These are phyloP conservation scores for Mimas tiliae DNA, from an alignment of 2,888 invertebrate species.

Conservation along the genomic window DNA sequence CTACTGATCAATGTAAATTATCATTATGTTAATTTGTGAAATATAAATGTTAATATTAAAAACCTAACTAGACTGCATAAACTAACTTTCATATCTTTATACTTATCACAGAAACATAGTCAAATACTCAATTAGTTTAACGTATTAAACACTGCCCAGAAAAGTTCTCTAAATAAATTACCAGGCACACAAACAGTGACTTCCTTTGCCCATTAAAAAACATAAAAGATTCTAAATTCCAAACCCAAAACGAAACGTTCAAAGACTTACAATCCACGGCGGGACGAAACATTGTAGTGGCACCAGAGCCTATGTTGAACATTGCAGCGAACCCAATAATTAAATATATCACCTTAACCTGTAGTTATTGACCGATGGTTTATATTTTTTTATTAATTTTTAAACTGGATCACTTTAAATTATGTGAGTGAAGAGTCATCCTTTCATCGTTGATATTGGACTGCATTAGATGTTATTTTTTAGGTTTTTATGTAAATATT, in stretches of 20 bases:
- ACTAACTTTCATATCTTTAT: too few relatives aligned
- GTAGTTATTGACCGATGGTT: neutral
- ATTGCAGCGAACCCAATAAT: constrained; percentile 27
- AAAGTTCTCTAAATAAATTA: too few relatives aligned
- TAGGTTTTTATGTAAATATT: too few relatives aligned
- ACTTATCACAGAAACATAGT: too few relatives aligned
- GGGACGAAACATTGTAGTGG: constrained; percentile 7
- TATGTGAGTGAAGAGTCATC: neutral
- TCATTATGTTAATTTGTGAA: too few relatives aligned
- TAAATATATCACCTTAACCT: neutral
- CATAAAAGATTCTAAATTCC: neutral
- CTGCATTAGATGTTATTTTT: too few relatives aligned
- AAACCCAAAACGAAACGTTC: neutral
- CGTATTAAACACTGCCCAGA: too few relatives aligned
- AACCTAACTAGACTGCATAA: too few relatives aligned
- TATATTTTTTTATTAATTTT: constrained; percentile 1
- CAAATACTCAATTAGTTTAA: too few relatives aligned
- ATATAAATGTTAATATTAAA: too few relatives aligned
- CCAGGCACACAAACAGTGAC: neutral
- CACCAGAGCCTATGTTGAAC: neutral
- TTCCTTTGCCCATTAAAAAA: neutral
- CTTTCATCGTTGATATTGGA: neutral
- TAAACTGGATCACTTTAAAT: neutral
- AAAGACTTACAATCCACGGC: neutral
- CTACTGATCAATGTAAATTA: too few relatives aligned